phyloP scores from a whole-genome alignment of 2,797 vertebrate species.

The Pagetopsis macropterus region DNA sequence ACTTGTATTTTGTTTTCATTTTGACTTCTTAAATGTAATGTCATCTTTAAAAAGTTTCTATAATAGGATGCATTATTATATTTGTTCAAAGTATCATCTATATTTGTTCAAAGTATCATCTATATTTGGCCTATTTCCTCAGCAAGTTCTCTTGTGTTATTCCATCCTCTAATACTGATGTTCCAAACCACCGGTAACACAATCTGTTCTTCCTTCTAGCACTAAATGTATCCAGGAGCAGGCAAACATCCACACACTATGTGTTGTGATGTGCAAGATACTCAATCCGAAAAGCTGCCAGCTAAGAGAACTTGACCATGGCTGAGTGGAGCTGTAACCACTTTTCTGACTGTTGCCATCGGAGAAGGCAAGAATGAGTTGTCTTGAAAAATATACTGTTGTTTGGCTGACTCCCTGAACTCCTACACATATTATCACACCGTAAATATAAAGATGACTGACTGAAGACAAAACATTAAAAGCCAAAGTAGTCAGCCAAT shows the following conservation, averaged over 20 bases:
- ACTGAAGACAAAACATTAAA: neutral
- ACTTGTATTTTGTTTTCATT: neutral
- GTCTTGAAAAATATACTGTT: conserved; percentile 8
- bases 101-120: too few species aligned
- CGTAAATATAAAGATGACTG: conserved; percentile 1
- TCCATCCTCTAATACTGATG: neutral
- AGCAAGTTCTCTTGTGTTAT: neutral
- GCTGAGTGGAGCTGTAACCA: neutral
- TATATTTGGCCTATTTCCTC: neutral
- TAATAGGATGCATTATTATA: neutral
- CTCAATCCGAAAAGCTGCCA: neutral
- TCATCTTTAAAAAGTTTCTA: neutral
- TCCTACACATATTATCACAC: neutral
- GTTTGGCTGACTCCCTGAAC: neutral
- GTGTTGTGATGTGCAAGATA: conserved; percentile 17
- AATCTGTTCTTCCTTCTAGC: conserved; percentile 28
- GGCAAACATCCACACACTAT: neutral
- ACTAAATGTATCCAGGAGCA: conserved; percentile 35
- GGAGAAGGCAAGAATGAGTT: neutral
- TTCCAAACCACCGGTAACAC: neutral
- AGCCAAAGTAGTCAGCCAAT: neutral
- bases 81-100: neutral
- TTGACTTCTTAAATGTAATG: rapidly evolving
- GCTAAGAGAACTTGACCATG: neutral
- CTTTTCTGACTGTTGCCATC: conserved; percentile 12